A percentile compares a stretch with the other conserved stretches of the same genome.
Evolutionary conservation across 2,888 invertebrate species (phyloP).

Genomic region (Andrena bucephala): DNA sequence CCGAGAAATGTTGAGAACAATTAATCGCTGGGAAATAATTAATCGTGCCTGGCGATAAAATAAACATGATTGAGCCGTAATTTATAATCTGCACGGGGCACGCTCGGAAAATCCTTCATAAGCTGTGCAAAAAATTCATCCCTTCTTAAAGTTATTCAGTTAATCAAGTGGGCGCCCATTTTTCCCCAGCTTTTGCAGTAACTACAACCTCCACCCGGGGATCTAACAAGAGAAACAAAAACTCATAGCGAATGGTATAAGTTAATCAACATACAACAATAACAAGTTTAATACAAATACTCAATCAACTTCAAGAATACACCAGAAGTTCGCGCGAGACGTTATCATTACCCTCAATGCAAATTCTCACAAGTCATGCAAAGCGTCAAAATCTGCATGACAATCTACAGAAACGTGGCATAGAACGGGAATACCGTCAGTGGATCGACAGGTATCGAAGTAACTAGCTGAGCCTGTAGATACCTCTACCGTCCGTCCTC

Average conservation of each 20-base stretch:
- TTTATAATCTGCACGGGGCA: conserved; percentile 52
- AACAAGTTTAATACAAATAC: too few species aligned
- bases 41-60: conserved; percentile 51
- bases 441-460: neutral
- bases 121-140: conserved; percentile 6
- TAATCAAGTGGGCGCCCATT: neutral
- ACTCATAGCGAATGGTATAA: too few species aligned
- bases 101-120: conserved; percentile 15
- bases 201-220: too few species aligned
- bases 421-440: conserved; percentile 17
- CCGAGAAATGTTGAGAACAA: conserved; percentile 56
- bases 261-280: too few species aligned
- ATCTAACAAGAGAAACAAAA: too few species aligned
- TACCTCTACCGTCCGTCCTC: conserved; percentile 2
- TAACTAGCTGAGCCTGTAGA: neutral
- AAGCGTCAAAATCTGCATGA: conserved; percentile 13
- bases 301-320: too few species aligned
- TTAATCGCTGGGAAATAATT: conserved; percentile 65
- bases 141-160: conserved; percentile 5
- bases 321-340: too few species aligned
- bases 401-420: conserved; percentile 19
- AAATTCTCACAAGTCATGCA: neutral
- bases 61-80: conserved; percentile 51
- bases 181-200: too few species aligned
- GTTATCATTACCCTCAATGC: too few species aligned